Base-by-base conservation (phyloP, 1,140 invertebrate genomes). In the Oncopodura yosiiana region DNA sequence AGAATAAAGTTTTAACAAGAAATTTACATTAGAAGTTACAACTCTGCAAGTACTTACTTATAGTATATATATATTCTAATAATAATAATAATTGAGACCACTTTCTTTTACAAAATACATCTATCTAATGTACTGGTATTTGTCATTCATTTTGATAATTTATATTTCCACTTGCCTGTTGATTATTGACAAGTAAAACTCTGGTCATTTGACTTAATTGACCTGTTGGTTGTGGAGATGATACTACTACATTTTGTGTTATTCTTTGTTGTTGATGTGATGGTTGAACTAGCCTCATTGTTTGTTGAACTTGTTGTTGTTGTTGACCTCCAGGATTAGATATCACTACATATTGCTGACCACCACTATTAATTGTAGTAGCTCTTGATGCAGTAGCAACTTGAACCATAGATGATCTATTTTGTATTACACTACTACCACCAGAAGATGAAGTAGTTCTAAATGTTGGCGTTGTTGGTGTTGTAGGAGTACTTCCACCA, bases 141-240 rank as follows among this genome's bases (percentile, higher is more conserved):
- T 9, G 30, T 34, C 30, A 34, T 9, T 34, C 30, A 34, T 34
- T 34, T 34, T 8, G 30, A 34, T 9, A 34, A 8, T 9, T 34
- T 34, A 9, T 8, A 8, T 34, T 8, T 9, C 6, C n/a, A 54
- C 27, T 19, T 37, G 27, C 24, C 34, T 23, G 12, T 16, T 53
- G 53, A 18, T 43, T 37, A 18, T 48, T 49, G n/a, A 56, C 53
- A n/a, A 56, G 45, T 3, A 56, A 38, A 11, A 56, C 53, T 56
- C 49, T 56, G 1, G 53, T 38, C 53, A 56, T 49, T 21, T 56
- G 53, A 16, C 52, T 54, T 39, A 54, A 48, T 42, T 43, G 36
- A 2, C 27, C 53, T 12, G 8, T 8, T 8, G 8, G 8, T n/a
- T 9, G 8, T 34, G 30, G 30, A n/a, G n/a, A n/a, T n/a, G n/a